phyloP scores from a whole-genome alignment of 1,140 invertebrate genomes.

The Homarus americanus region DNA sequence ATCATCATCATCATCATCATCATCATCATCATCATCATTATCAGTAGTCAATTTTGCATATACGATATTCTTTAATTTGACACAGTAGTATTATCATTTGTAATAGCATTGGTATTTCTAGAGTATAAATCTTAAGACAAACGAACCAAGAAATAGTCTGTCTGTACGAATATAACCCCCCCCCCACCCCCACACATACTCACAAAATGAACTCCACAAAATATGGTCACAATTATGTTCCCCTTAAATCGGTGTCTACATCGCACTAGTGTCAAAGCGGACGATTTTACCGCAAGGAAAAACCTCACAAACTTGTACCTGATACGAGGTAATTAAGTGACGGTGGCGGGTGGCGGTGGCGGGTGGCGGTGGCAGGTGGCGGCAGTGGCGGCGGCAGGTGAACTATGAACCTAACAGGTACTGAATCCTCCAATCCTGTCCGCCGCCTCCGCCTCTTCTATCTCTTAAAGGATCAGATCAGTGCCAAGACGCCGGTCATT shows the following conservation, averaged over 20 bases:
- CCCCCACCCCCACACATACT: neutral
- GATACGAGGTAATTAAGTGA: constrained; percentile 54
- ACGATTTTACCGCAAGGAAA: constrained; percentile 28
- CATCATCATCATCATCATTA: neutral
- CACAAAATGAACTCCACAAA: neutral
- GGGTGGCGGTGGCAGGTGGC: neutral
- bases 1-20: neutral
- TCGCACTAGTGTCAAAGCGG: constrained; percentile 24
- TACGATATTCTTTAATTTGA: neutral
- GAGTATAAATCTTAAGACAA: too few relatives aligned
- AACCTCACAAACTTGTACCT: constrained; percentile 42
- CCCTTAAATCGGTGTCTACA: constrained; percentile 39
- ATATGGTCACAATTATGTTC: constrained; percentile 35
- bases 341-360: neutral
- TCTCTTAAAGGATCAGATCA: constrained; percentile 11
- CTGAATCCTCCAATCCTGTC: neutral
- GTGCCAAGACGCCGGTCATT: neutral
- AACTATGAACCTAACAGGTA: neutral
- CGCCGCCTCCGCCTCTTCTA: neutral
- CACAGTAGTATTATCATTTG: neutral
- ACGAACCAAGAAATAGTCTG: too few relatives aligned
- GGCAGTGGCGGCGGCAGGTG: constrained; percentile 21
- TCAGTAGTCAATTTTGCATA: neutral
- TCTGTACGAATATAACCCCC: neutral
- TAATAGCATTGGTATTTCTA: too few relatives aligned